phyloP scores from a whole-genome alignment of 2,113 vertebrate species.

The Zootoca vivipara region DNA sequence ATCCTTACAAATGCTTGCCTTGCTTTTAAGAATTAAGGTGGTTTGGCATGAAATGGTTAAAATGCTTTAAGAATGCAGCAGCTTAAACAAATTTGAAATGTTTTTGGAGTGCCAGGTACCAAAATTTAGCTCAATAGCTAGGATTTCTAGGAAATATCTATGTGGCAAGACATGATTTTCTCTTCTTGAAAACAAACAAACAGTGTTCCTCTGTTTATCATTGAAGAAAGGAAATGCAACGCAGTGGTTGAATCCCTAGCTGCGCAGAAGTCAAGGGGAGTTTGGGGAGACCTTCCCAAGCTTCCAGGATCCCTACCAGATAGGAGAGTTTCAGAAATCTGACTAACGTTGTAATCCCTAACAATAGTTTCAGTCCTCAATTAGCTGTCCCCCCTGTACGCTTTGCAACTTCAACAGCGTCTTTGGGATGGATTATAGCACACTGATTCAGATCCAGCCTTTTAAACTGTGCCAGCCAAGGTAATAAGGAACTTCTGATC shows the following conservation, averaged over 20 bases:
- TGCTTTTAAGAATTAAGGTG: not conserved
- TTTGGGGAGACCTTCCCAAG: not conserved
- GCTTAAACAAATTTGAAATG: not conserved
- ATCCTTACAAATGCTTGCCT: not conserved
- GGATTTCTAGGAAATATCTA: not conserved
- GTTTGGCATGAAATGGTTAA: not conserved
- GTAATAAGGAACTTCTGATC: constrained; percentile 36
- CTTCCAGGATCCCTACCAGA: not conserved
- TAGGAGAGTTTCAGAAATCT: constrained; percentile 70
- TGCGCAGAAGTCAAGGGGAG: not conserved
- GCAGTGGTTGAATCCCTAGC: constrained; percentile 38
- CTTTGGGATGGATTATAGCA: constrained; percentile 35
- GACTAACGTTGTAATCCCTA: constrained; percentile 63
- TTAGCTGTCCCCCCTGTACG: constrained; percentile 46
- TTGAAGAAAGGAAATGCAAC: constrained; percentile 55
- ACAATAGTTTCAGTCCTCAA: constrained; percentile 8
- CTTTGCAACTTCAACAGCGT: constrained; percentile 30
- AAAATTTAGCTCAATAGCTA: not conserved
- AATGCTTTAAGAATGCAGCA: not conserved
- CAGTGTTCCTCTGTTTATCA: constrained; percentile 61
- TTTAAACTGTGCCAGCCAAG: constrained; percentile 15
- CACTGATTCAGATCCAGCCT: constrained; percentile 21
- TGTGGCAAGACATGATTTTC: not conserved
- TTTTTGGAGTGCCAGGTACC: not conserved
- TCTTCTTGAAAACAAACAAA: not conserved